A percentile compares a stretch with the other conserved stretches of the same genome.
These are phyloP conservation scores for Sinodicranocentrus sp. DNA, from an alignment of 2,888 invertebrate genomes.

Conservation along the genomic window DNA sequence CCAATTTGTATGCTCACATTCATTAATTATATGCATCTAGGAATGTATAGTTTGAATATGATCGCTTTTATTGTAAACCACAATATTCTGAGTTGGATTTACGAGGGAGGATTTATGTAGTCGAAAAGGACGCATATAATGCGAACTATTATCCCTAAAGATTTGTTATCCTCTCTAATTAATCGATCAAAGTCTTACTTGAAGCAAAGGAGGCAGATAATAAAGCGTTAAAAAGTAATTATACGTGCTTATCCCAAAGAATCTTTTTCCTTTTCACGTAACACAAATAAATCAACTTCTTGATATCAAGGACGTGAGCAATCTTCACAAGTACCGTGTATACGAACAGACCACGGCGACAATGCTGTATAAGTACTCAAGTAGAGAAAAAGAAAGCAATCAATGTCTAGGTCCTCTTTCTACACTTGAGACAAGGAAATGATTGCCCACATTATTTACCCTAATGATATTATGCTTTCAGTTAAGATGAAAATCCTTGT, in stretches of 20 bases:
- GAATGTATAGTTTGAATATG: too few species aligned
- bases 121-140: too few species aligned
- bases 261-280: too few species aligned
- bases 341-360: neutral
- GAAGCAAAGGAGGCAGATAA: neutral
- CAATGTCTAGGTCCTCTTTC: conserved; percentile 5
- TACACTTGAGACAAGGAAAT: conserved; percentile 7
- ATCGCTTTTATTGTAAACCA: too few species aligned
- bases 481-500: neutral
- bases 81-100: too few species aligned
- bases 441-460: conserved; percentile 2
- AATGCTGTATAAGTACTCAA: neutral
- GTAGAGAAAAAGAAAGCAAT: neutral
- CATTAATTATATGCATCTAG: too few species aligned
- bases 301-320: too few species aligned
- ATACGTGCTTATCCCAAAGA: too few species aligned
- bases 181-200: neutral
- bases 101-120: too few species aligned
- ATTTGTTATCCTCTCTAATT: neutral
- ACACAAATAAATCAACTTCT: too few species aligned
- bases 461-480: conserved; percentile 5
- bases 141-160: too few species aligned
- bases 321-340: neutral
- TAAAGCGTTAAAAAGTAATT: neutral
- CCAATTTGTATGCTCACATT: too few species aligned